A percentile compares a stretch with the other conserved stretches of the same genome.
These are phyloP conservation scores for Phaenicophaeus curvirostris DNA, from an alignment of 2,797 vertebrate genomes.

Conservation along the genomic window DNA sequence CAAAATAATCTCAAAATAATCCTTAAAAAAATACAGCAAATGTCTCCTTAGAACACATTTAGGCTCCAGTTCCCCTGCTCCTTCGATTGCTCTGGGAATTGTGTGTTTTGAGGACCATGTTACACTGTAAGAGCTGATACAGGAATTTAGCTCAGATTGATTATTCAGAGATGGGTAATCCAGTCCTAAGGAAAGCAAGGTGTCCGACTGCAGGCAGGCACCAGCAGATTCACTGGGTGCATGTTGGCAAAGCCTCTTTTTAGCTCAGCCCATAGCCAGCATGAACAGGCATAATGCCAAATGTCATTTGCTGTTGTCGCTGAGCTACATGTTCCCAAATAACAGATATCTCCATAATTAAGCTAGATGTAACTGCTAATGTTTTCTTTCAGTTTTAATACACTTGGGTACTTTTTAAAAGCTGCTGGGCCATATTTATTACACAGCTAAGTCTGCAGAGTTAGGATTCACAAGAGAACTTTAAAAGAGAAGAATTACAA, in stretches of 20 bases:
- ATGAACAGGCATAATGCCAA: neutral
- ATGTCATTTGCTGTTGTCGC: neutral
- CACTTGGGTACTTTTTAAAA: neutral
- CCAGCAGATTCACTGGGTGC: neutral
- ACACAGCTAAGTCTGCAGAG: neutral
- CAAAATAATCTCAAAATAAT: neutral
- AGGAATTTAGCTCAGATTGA: neutral
- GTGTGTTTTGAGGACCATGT: neutral
- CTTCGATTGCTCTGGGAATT: neutral
- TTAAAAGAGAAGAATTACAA: neutral
- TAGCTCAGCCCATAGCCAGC: neutral
- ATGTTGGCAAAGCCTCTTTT: neutral
- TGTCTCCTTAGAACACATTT: neutral
- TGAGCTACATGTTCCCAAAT: neutral
- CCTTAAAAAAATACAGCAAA: neutral
- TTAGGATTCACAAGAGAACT: neutral
- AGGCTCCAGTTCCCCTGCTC: neutral
- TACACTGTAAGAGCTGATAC: neutral
- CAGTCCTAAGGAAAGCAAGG: neutral
- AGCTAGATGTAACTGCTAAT: neutral
- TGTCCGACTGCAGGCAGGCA: neutral
- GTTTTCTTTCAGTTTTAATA: neutral
- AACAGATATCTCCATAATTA: neutral
- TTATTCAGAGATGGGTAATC: neutral
- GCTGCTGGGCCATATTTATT: neutral